Evolutionary conservation across 2,888 invertebrate genomes (phyloP), one percentile per base, ranked within the genome.

Genomic region (Harpalus rufipes): DNA sequence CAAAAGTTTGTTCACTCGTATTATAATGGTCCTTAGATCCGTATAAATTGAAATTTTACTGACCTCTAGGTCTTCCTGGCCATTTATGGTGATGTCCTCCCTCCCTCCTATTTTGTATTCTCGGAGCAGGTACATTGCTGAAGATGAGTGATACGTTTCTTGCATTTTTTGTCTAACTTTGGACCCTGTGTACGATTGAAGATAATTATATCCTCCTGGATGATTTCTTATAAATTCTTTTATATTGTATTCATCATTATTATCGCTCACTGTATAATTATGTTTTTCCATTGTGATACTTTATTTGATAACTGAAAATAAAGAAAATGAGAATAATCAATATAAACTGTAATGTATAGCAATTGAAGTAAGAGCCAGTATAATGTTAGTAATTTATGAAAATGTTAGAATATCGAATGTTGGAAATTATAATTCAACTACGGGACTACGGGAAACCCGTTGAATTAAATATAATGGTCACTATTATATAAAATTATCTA

Each of bases 121-220:
- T 80, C 92, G 91, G 87, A 95, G 90, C 89, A 95, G 91, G 89
- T 95, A 94, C 87, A 93, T 93, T 0, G 95, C 95, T 86, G 94
- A 93, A 72, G 90, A 90, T 86, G 95, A 95, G 89, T 95, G 95
- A 8, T 93, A 91, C 51, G 92, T 93, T 18, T 92, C 91, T 68
- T 89, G 87, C 92, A 95, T 93, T 12, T 92, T 93, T 16, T 91
- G 89, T 18, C 91, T 89, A 44, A 95, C 90, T 80, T 93, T 92
- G 88, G 92, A 92, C 4, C 93, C 92, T 88, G 92, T 91, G 87
- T 92, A 94, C n/a, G 90, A 90, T 87, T 92, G 91, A 0, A 96
- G 90, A 0, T 94, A 94, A 87, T 94, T 94, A 0, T 93, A 89
- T 0, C 96, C 96, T 0, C 96, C 96, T 0, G 96, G 96, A 90